A percentile compares a stretch with the other conserved stretches of the same genome.
These are phyloP conservation scores for Turdus rufiventris DNA, from an alignment of 2,113 vertebrate genomes.

Conservation along the genomic window DNA sequence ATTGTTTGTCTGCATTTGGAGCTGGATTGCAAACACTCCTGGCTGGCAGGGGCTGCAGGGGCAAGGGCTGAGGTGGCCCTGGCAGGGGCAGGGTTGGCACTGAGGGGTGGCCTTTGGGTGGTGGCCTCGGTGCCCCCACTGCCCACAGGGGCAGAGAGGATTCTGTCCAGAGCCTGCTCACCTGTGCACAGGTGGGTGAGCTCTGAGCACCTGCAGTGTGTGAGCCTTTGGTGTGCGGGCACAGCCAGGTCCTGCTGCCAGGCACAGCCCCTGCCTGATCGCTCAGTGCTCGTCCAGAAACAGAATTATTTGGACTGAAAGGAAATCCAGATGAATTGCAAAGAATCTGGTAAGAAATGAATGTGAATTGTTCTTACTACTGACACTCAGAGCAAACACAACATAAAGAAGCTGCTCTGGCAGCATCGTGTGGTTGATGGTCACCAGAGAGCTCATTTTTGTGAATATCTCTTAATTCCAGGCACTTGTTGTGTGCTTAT, in stretches of 20 bases:
- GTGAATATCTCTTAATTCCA: background rate
- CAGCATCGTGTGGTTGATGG: background rate
- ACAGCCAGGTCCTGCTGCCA: background rate
- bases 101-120: background rate
- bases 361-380: background rate
- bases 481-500: background rate
- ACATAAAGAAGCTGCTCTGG: background rate
- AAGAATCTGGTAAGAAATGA: background rate
- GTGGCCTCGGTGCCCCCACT: background rate
- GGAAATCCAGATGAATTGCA: background rate
- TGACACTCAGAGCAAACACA: background rate
- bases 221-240: accelerated
- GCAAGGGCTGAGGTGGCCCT: background rate
- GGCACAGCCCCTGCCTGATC: background rate
- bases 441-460: background rate
- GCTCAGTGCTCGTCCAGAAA: accelerated
- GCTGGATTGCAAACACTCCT: background rate
- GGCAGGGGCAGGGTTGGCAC: background rate
- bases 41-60: background rate
- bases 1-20: background rate
- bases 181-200: accelerated
- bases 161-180: accelerated
- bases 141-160: accelerated
- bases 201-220: accelerated
- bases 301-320: background rate